Conservation (phyloP, 1,140 invertebrate genomes). For the Trichonephila inaurata region DNA sequence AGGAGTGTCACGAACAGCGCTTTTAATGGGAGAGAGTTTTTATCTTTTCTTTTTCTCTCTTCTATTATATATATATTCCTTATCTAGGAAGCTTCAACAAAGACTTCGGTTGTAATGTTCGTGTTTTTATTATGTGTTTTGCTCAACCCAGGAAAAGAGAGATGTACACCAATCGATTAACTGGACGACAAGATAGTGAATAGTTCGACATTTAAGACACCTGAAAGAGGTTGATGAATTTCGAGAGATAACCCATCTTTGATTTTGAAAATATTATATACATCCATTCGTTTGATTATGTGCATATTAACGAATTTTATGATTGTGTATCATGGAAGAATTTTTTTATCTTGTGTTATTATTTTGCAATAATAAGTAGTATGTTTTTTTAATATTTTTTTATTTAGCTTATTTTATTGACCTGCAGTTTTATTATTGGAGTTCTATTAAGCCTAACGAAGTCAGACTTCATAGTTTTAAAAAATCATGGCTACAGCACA, state of each 20-base stretch:
- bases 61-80: conserved; percentile 23
- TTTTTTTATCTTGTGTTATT: neutral
- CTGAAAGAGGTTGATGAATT: neutral
- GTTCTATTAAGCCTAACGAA: no score
- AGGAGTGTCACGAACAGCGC: conserved; percentile 46
- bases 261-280: neutral
- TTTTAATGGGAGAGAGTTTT: conserved; percentile 21
- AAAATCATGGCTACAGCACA: no score
- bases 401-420: no score
- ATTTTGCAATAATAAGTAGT: neutral
- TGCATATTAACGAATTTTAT: no score
- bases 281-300: no score
- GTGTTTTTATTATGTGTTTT: conserved; percentile 16
- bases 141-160: neutral
- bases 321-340: neutral
- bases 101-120: neutral
- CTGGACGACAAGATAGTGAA: neutral
- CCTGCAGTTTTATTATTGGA: no score
- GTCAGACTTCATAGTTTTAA: no score
- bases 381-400: neutral
- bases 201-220: neutral
- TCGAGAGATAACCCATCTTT: neutral
- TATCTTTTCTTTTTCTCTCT: neutral
- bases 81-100: neutral
- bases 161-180: neutral